These are phyloP conservation scores for Coregonus suidteri DNA, from an alignment of 2,797 vertebrate species.

Conservation along the genomic window DNA sequence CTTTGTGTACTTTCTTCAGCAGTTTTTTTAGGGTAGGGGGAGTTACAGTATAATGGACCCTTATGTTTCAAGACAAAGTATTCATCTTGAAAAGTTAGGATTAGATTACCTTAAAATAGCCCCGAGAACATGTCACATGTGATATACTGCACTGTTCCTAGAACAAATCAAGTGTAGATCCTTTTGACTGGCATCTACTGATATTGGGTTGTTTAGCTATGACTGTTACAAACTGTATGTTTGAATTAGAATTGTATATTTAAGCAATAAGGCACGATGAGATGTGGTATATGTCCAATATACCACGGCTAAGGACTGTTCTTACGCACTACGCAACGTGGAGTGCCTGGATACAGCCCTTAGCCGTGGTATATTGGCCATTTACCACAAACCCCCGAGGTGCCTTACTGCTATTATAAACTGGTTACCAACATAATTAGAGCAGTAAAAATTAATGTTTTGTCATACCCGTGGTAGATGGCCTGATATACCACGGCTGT, in stretches of 20 bases:
- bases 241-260: slow-evolving; percentile 22
- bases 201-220: neutral
- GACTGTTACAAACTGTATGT: neutral
- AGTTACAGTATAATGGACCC: neutral
- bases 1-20: neutral
- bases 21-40: neutral
- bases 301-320: too few relatives aligned
- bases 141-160: neutral
- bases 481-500: too few relatives aligned
- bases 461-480: too few relatives aligned
- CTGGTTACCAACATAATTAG: too few relatives aligned
- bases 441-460: too few relatives aligned
- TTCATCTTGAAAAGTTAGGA: neutral
- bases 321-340: too few relatives aligned
- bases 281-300: too few relatives aligned
- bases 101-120: neutral
- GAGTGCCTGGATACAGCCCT: too few relatives aligned
- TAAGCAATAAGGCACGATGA: too few relatives aligned
- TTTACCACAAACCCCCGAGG: too few relatives aligned
- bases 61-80: neutral
- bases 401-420: too few relatives aligned
- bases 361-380: too few relatives aligned
- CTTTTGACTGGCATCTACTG: neutral
- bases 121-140: neutral
- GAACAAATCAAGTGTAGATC: neutral